phyloP scores from a whole-genome alignment of 1,140 invertebrate genomes.

The Ips nitidus region DNA sequence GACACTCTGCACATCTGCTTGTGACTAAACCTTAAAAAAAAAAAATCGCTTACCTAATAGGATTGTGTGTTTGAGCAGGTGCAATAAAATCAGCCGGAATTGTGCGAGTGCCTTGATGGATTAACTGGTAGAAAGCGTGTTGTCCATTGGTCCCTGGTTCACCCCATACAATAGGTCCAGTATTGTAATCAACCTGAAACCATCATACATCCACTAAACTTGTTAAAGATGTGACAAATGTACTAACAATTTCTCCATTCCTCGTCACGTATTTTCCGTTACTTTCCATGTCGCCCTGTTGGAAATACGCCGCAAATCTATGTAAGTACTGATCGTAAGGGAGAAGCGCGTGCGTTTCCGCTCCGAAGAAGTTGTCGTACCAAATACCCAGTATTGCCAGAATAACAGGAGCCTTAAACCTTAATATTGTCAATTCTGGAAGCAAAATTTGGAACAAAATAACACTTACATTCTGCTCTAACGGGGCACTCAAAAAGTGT shows the following conservation, averaged over 20 bases:
- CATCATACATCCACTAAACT: background rate
- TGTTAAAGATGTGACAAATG: conserved; percentile 6
- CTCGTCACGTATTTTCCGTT: conserved; percentile 96
- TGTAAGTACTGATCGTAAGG: conserved; percentile 99
- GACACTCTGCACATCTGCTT: no score
- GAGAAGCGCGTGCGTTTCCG: conserved; percentile 93
- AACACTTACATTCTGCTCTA: conserved; percentile 88
- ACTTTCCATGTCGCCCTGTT: conserved; percentile 99
- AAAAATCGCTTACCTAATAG: conserved; percentile 59
- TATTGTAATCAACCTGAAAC: conserved; percentile 50
- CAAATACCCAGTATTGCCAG: conserved; percentile 93
- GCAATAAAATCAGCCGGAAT: conserved; percentile 98
- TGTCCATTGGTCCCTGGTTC: conserved; percentile 99
- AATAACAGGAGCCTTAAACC: conserved; percentile 85
- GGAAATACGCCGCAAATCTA: conserved; percentile 98
- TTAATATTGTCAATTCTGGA: background rate
- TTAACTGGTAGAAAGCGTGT: conserved; percentile 96
- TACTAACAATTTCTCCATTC: conserved; percentile 68
- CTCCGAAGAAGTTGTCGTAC: conserved; percentile 94
- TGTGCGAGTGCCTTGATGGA: conserved; percentile 87
- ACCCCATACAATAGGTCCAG: conserved; percentile 76
- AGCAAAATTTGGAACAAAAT: background rate
- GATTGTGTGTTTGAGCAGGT: conserved; percentile 90
- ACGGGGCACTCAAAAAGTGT: conserved; percentile 84
- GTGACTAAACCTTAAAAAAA: background rate